These are phyloP conservation scores for Camelus bactrianus DNA, from an alignment of 2,113 vertebrate genomes.

Conservation along the genomic window DNA sequence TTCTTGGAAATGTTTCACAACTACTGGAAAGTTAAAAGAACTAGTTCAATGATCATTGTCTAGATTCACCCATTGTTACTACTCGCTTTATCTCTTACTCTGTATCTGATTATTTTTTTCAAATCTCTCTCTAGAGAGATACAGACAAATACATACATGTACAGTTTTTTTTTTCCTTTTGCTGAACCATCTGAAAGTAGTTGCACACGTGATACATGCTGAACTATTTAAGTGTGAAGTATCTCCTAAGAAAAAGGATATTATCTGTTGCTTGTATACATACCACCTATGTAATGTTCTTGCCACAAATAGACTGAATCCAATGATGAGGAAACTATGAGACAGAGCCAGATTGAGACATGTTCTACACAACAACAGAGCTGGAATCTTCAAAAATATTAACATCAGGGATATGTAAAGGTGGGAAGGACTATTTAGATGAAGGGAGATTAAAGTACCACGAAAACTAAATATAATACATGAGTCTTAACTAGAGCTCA, in stretches of 20 bases:
- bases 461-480: neutral
- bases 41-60: neutral
- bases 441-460: neutral
- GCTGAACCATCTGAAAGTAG: neutral
- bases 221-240: neutral
- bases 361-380: neutral
- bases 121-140: neutral
- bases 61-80: neutral
- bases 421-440: neutral
- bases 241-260: neutral
- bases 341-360: neutral
- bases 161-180: neutral
- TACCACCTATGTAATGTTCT: neutral
- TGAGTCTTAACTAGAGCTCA: neutral
- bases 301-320: neutral
- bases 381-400: neutral
- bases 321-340: neutral
- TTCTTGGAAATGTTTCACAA: conserved; percentile 19
- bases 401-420: neutral
- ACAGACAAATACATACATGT: neutral
- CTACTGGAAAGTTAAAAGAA: neutral
- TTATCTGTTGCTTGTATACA: neutral
- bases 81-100: neutral
- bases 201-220: neutral
- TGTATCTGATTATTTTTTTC: neutral